phyloP scores from a whole-genome alignment of 2,888 invertebrate genomes.

The Agrypnus murinus region DNA sequence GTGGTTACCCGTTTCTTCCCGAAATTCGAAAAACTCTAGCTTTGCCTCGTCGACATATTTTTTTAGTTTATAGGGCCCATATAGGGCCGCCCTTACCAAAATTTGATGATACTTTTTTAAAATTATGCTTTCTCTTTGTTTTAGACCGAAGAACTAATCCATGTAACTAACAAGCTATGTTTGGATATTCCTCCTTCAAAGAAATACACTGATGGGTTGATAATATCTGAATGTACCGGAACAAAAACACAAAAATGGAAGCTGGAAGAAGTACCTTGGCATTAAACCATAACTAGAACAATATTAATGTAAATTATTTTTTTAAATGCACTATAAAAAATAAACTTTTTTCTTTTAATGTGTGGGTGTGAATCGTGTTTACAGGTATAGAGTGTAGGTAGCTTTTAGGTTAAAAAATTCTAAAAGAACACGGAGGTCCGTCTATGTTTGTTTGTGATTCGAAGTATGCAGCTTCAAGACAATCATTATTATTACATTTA shows the following conservation, averaged over 20 bases:
- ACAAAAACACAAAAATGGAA: constrained; percentile 80
- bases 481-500: constrained; percentile 17
- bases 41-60: too few relatives aligned
- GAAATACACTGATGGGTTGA: constrained; percentile 73
- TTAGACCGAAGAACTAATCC: constrained; percentile 73
- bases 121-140: too few relatives aligned
- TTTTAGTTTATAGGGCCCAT: too few relatives aligned
- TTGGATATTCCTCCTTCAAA: constrained; percentile 72
- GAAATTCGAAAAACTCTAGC: too few relatives aligned
- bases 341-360: background rate
- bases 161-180: constrained; percentile 75
- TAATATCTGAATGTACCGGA: constrained; percentile 76
- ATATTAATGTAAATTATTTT: background rate
- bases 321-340: constrained; percentile 10
- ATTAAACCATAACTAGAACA: constrained; percentile 56
- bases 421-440: background rate
- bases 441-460: background rate
- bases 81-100: too few relatives aligned
- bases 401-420: background rate
- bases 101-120: too few relatives aligned
- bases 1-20: too few relatives aligned
- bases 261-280: constrained; percentile 81
- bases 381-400: background rate
- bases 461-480: constrained; percentile 14
- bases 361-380: background rate